Base-by-base conservation (phyloP, 2,113 vertebrate species). In the Seriola quinqueradiata region DNA sequence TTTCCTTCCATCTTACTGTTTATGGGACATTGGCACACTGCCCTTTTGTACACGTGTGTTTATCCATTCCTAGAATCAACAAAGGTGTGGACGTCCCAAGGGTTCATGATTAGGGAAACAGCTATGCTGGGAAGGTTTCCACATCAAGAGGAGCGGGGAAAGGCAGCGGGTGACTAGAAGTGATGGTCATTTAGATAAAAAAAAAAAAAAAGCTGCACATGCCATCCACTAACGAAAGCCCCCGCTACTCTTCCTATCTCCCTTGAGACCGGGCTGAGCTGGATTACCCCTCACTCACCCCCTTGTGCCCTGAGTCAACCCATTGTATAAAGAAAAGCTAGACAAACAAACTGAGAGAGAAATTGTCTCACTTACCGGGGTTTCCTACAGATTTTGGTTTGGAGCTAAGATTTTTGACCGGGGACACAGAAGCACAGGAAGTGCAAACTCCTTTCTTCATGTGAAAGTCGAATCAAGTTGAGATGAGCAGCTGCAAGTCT, bases 1-100 rank as follows among this genome's bases (percentile, higher is more conserved):
- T 74, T 82, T 75, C 66, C 60, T 32, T 16, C 12, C 21, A 57
- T 46, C 32, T 25, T 54, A 6, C 4, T 42, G 1, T 71, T 57
- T 36, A 42, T 46, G 25, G 34, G 21, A 68, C 21, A 21, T 23
- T 74, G 64, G 64, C 64, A 44, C 4, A 3, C 23, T 73, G 63
- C n/a, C 67, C 23, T 58, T 28, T 46, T 79, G 59, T 55, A 19
- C 8, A 0, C 73, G 52, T 52, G 52, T 52, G 48, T 52, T 38
- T 1, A 1, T 77, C n/a, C 13, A n/a, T 72, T 75, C 42, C 64
- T 19, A 60, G n/a, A 68, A 61, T 74, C 65, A 86, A 85, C 55
- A 79, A 79, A 83, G 74, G 82, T 2, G 63, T 74, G 28, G 40
- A 70, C 63, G n/a, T 82, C 78, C 55, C 63, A 28, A 12, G 7